Evolutionary conservation across 2,113 vertebrate genomes (phyloP).

Genomic region (Strix uralensis): DNA sequence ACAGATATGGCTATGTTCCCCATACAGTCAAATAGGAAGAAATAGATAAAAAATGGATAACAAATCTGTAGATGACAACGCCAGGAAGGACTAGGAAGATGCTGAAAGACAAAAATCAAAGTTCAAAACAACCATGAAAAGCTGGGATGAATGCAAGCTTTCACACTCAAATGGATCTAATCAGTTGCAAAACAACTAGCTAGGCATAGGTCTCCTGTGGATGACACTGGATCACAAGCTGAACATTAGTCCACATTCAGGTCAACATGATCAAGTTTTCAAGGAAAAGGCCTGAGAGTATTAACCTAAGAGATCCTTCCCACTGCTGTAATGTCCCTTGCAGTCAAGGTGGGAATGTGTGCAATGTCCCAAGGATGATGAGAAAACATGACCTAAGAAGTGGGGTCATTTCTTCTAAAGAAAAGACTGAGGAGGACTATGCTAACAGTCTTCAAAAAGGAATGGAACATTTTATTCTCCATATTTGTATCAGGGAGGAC

Average conservation of each 20-base stretch:
- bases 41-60: not conserved
- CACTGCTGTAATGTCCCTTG: not conserved
- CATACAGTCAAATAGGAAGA: accelerated
- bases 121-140: not conserved
- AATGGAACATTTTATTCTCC: not conserved
- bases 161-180: not conserved
- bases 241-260: not conserved
- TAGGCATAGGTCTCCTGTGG: not conserved
- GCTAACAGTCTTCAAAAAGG: not conserved
- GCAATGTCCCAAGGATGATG: not conserved
- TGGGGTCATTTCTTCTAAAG: not conserved
- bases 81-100: not conserved
- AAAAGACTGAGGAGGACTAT: not conserved
- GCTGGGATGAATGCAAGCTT: not conserved
- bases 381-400: not conserved
- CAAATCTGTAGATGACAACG: not conserved
- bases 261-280: not conserved
- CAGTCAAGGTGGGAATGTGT: not conserved
- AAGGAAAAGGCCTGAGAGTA: not conserved
- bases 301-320: not conserved
- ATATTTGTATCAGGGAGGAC: not conserved
- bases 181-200: not conserved
- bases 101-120: not conserved
- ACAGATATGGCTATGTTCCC: not conserved
- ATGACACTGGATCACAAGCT: not conserved